Percentiles rank a stretch among this genome's conserved stretches.
Conservation (phyloP, 2,797 vertebrate genomes). For the Alca torda region DNA sequence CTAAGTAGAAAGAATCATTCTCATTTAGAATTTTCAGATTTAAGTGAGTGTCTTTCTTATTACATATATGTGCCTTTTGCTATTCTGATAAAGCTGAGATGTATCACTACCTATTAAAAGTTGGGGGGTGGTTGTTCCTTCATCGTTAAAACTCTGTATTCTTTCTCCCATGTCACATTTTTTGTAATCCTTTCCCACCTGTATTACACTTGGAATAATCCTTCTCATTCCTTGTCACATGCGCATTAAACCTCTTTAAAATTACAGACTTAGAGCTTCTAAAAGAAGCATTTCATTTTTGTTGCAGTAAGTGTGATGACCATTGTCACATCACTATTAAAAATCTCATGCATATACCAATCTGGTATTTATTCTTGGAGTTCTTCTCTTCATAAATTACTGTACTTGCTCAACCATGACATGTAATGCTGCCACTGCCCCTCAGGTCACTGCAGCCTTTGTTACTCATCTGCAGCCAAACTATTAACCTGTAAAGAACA, state of each 20-base stretch:
- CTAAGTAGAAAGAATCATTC: background rate
- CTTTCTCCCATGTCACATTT: conserved; percentile 13
- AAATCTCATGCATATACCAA: conserved; percentile 45
- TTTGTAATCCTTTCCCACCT: conserved; percentile 61
- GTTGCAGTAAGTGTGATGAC: background rate
- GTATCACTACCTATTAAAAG: background rate
- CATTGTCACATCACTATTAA: conserved; percentile 32
- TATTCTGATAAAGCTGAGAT: background rate
- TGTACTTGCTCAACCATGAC: conserved; percentile 34
- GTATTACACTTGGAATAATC: conserved; percentile 40
- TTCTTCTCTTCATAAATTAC: conserved; percentile 35
- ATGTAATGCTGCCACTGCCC: conserved; percentile 32
- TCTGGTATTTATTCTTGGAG: conserved; percentile 53
- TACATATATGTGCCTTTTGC: background rate
- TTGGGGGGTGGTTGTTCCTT: background rate
- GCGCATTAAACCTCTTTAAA: conserved; percentile 53
- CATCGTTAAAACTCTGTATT: background rate
- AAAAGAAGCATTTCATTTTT: conserved; percentile 60
- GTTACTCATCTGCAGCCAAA: conserved; percentile 52
- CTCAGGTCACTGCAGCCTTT: conserved; percentile 44
- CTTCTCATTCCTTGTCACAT: conserved; percentile 61
- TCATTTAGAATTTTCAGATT: background rate
- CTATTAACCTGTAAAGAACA: conserved; percentile 55
- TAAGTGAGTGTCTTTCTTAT: background rate
- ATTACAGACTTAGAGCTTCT: conserved; percentile 51